phyloP scores from a whole-genome alignment of 2,797 vertebrate species.

The Pseudomugil gertrudae region DNA sequence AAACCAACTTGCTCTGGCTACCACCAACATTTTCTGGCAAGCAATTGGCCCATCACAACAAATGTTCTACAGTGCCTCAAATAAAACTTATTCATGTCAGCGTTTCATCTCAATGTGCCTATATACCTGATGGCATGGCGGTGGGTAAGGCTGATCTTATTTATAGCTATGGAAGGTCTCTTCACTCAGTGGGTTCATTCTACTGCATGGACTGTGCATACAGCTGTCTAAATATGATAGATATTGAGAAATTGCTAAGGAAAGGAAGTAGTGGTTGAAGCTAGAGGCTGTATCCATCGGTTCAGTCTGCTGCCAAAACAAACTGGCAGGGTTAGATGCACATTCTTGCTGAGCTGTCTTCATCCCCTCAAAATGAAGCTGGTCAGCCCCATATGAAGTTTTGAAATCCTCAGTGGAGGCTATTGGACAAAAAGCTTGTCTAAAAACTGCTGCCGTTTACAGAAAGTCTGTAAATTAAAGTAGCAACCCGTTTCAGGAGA shows the following conservation, averaged over 20 bases:
- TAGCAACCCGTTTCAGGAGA: background rate
- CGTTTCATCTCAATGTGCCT: conserved; percentile 18
- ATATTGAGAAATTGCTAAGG: conserved; percentile 23
- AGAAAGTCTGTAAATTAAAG: background rate
- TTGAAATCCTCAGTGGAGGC: conserved; percentile 42
- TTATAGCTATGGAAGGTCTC: conserved; percentile 63
- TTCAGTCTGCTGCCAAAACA: conserved; percentile 70
- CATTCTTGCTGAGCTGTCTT: conserved; percentile 73
- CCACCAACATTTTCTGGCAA: conserved; percentile 32
- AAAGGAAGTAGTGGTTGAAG: conserved; percentile 31
- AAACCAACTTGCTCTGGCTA: conserved; percentile 43
- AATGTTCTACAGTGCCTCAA: conserved; percentile 1
- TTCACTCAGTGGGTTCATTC: conserved; percentile 39
- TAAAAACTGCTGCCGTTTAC: conserved; percentile 48
- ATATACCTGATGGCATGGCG: conserved; percentile 42
- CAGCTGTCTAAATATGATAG: conserved; percentile 7
- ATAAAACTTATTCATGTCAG: background rate
- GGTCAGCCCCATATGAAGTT: conserved; percentile 50
- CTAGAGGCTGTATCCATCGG: conserved; percentile 33
- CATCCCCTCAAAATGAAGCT: conserved; percentile 80
- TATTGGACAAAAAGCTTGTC: conserved; percentile 46
- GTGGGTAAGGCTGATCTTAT: conserved; percentile 65
- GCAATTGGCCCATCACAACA: conserved; percentile 2
- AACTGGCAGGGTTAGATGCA: conserved; percentile 57
- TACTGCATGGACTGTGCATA: conserved; percentile 14